These are phyloP conservation scores for Gnatocerus cornutus DNA, from an alignment of 2,888 invertebrate genomes.

Conservation along the genomic window DNA sequence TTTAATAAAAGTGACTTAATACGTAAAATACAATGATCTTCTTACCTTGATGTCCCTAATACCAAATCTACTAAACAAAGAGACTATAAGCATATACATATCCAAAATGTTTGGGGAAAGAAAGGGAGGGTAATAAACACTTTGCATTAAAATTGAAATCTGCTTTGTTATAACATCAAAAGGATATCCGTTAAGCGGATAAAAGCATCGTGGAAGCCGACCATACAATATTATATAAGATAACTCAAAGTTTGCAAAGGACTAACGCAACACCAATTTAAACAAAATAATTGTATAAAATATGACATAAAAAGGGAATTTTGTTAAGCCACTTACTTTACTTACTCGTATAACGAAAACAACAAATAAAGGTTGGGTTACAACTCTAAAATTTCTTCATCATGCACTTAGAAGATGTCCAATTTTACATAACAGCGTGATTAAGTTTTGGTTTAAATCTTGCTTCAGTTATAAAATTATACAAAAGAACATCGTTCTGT, in stretches of 20 bases:
- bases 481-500: no score
- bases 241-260: conserved; percentile 20
- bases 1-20: no score
- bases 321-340: neutral
- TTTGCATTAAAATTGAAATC: conserved; percentile 11
- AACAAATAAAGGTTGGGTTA: no score
- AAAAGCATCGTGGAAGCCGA: conserved; percentile 19
- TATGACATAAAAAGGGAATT: neutral
- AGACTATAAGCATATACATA: neutral
- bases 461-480: no score
- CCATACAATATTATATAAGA: conserved; percentile 18
- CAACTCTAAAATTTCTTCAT: no score
- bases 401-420: no score
- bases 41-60: no score
- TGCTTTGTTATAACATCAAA: conserved; percentile 36
- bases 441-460: no score
- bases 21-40: no score
- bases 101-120: neutral
- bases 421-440: no score
- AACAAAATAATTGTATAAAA: conserved; percentile 2
- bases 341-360: neutral
- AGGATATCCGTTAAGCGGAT: conserved; percentile 36
- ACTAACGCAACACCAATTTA: conserved; percentile 4
- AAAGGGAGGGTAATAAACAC: conserved; percentile 13
- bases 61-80: neutral